Base-by-base conservation (phyloP, 2,113 vertebrate species). In the Onychostoma macrolepis region DNA sequence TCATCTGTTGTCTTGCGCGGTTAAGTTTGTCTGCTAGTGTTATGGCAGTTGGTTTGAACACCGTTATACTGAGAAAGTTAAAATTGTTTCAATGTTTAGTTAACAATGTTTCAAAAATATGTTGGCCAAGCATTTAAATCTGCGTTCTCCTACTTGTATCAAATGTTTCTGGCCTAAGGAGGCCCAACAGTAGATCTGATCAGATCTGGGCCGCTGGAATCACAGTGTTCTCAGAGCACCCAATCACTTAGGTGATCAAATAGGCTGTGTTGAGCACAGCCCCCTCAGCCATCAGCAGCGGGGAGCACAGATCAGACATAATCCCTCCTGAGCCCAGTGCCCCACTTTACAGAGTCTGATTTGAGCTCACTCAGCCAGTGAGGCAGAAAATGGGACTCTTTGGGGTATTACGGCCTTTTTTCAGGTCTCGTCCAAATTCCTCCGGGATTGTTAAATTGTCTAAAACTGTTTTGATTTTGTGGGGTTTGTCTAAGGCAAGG, bases 281-380 rank as follows among this genome's bases (percentile, higher is more conserved):
- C 50, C 82, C 36, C 71, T 83, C n/a, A 81, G 63, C 61, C 84
- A 83, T 30, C 21, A 48, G 45, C 38, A 67, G 43, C 77, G 45
- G 38, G 53, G 67, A 74, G 38, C 63, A 3, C 83, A 79, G 87
- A 88, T 89, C 85, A 90, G 86, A 45, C 38, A 48, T 91, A 90
- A 90, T 90, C 90, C 90, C 28, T 45, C 65, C 86, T 88, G 71
- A 90, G 72, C 87, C 26, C 50, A 77, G 41, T 88, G 88, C 84
- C 83, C 88, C 80, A 89, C 71, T 89, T 90, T 86, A 76, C 28
- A 36, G 72, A 77, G 83, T 87, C 85, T 90, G 88, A 85, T 85
- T 80, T 83, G 61, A 81, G 53, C 77, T 69, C 50, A 69, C 72
- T 74, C 36, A 67, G 30, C 61, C 43, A 67, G 50, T 21, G 65